Evolutionary conservation across 2,888 invertebrate genomes (phyloP).

Genomic region (Drosophila colorata): DNA sequence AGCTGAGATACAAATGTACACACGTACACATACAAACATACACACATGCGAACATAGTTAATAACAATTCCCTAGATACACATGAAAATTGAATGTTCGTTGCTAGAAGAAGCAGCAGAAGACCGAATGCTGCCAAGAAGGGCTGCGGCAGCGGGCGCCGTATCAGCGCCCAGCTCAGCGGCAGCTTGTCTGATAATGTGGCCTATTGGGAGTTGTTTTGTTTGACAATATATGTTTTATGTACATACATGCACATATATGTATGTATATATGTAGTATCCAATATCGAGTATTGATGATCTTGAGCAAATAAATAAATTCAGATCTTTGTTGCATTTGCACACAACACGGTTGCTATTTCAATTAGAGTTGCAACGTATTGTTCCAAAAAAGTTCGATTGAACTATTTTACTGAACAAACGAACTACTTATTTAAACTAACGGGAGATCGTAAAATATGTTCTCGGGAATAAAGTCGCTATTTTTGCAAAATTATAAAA

Average conservation of each 20-base stretch:
- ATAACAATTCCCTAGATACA: conserved; percentile 43
- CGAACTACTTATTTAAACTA: too few relatives aligned
- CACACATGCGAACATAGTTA: conserved; percentile 19
- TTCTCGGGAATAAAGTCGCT: too few relatives aligned
- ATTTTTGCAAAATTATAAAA: too few relatives aligned
- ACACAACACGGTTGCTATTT: too few relatives aligned
- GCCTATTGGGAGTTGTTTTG: neutral
- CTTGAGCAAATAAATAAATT: too few relatives aligned
- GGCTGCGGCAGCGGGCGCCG: too few relatives aligned
- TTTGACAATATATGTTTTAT: neutral
- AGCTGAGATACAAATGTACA: conserved; percentile 35
- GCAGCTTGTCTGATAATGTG: conserved; percentile 13
- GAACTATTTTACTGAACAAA: too few relatives aligned
- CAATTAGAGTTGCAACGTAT: too few relatives aligned
- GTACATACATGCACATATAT: neutral
- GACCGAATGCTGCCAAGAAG: conserved; percentile 4
- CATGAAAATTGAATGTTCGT: conserved; percentile 21
- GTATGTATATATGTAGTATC: neutral
- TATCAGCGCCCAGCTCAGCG: conserved; percentile 8
- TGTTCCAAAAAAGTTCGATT: too few relatives aligned
- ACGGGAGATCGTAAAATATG: too few relatives aligned
- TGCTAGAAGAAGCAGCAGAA: conserved; percentile 6
- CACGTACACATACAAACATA: conserved; percentile 1
- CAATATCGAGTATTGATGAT: too few relatives aligned
- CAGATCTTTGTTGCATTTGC: too few relatives aligned